These are phyloP conservation scores for Sabatieria punctata DNA, from an alignment of 2,888 invertebrate species.

Conservation along the genomic window DNA sequence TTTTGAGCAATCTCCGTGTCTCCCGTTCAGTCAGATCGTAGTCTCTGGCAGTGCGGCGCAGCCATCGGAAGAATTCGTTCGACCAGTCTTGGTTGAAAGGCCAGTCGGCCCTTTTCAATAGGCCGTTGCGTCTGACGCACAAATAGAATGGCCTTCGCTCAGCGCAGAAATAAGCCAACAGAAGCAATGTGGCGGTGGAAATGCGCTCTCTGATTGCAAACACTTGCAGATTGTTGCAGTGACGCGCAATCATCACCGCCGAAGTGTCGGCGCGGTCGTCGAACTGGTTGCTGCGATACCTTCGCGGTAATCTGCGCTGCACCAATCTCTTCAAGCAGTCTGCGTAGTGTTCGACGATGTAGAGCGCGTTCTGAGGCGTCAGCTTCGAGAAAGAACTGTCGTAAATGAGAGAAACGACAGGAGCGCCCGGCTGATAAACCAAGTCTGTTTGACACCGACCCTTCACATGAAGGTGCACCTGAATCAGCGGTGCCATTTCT, in stretches of 20 bases:
- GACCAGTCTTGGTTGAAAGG: slow-evolving; percentile 48
- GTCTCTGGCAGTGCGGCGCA: slow-evolving; percentile 45
- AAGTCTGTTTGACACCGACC: slow-evolving; percentile 27
- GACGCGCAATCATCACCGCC: slow-evolving; percentile 47
- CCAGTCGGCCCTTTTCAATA: slow-evolving; percentile 49
- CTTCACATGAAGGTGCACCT: slow-evolving; percentile 47
- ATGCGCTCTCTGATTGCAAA: slow-evolving; percentile 46
- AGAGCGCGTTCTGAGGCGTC: slow-evolving; percentile 40
- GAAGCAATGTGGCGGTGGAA: slow-evolving; percentile 55
- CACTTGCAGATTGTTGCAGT: slow-evolving; percentile 46
- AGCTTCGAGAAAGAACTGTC: slow-evolving; percentile 42
- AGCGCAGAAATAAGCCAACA: slow-evolving; percentile 46
- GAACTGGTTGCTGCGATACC: slow-evolving; percentile 48
- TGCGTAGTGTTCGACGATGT: slow-evolving; percentile 45
- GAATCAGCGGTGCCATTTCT: slow-evolving; percentile 44
- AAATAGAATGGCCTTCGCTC: slow-evolving; percentile 14
- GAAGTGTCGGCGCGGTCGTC: slow-evolving; percentile 51
- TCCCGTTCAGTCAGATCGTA: slow-evolving; percentile 50
- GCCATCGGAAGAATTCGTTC: slow-evolving; percentile 48
- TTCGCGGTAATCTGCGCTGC: slow-evolving; percentile 49
- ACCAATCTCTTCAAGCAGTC: slow-evolving; percentile 49
- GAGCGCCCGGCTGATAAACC: slow-evolving; percentile 51
- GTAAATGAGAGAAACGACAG: slow-evolving; percentile 49
- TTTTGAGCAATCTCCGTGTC: slow-evolving; percentile 42
- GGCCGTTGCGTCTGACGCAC: slow-evolving; percentile 49